Conservation (phyloP, 2,888 invertebrate species). For the Pediacus dermestoides region DNA sequence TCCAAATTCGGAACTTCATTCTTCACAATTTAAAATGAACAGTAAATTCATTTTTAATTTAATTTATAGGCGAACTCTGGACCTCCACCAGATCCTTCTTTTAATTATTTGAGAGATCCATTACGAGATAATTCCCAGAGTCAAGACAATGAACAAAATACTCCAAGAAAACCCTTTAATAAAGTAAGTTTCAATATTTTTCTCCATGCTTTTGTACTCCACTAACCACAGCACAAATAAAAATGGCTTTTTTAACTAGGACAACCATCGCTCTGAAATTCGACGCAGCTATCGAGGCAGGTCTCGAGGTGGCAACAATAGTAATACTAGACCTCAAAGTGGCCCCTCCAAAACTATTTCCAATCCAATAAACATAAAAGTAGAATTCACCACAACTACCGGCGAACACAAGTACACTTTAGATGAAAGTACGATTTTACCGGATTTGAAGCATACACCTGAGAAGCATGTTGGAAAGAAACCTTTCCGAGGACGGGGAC, state of each 20-base stretch:
- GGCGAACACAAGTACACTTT: constrained; percentile 35
- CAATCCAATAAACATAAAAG: constrained; percentile 35
- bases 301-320: neutral
- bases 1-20: too few relatives aligned
- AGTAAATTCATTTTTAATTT: too few relatives aligned
- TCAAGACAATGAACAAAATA: neutral
- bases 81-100: constrained; percentile 39
- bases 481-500: too few relatives aligned
- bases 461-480: too few relatives aligned
- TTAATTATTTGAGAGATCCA: constrained; percentile 38
- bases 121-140: constrained; percentile 23
- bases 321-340: too few relatives aligned
- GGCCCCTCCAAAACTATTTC: too few relatives aligned
- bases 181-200: neutral
- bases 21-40: too few relatives aligned
- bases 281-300: constrained; percentile 1
- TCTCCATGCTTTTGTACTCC: neutral
- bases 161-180: neutral
- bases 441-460: constrained; percentile 8
- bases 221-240: constrained; percentile 6
- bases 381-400: constrained; percentile 35
- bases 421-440: constrained; percentile 27
- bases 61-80: too few relatives aligned
- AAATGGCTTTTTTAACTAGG: neutral
- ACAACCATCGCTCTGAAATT: too few relatives aligned